Evolutionary conservation across 2,888 invertebrate species (phyloP).

Genomic region (Aphrophora alni): DNA sequence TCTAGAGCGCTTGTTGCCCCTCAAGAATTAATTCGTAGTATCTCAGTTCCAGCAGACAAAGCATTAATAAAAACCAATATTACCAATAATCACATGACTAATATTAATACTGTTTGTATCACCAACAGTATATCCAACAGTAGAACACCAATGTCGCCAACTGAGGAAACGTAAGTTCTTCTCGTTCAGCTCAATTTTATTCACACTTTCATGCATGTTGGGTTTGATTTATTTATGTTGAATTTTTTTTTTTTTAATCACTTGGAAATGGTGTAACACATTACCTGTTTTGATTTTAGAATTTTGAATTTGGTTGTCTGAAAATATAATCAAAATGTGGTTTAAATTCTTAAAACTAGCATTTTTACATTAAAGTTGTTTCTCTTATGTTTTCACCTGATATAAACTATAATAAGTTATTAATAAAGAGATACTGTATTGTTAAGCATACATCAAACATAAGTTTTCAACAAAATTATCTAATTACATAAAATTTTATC

Average conservation of each 20-base stretch:
- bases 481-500: no score
- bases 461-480: no score
- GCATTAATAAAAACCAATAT: conserved; percentile 55
- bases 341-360: no score
- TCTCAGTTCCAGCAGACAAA: conserved; percentile 86
- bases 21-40: conserved; percentile 85
- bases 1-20: conserved; percentile 63
- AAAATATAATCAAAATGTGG: no score
- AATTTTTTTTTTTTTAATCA: neutral
- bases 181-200: neutral
- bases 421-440: no score
- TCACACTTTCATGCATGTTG: neutral
- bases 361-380: no score
- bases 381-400: no score
- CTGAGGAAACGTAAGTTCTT: conserved; percentile 60
- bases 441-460: no score
- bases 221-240: neutral
- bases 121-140: conserved; percentile 51
- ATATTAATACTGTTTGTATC: conserved; percentile 54
- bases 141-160: conserved; percentile 56
- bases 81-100: conserved; percentile 24
- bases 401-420: no score
- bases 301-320: no score
- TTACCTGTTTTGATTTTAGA: neutral
- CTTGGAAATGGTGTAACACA: neutral